Conservation (phyloP, 2,888 invertebrate species). For the Drosophila nr. perissopoda region DNA sequence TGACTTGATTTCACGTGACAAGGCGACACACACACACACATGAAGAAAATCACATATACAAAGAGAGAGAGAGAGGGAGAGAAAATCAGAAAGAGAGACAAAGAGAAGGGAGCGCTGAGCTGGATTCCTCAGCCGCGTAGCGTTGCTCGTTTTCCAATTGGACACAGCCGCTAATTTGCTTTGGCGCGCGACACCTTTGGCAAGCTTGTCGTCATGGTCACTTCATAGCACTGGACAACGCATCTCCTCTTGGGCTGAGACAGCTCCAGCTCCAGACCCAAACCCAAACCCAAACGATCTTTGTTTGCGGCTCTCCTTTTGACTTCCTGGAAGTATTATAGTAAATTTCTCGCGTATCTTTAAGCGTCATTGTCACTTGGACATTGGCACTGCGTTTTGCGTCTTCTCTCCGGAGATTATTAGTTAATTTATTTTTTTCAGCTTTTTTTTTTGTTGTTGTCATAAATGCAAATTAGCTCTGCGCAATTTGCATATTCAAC, state of each 20-base stretch:
- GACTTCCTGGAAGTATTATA: constrained; percentile 79
- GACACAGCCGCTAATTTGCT: constrained; percentile 82
- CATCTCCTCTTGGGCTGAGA: constrained; percentile 46
- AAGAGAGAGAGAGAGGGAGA: neutral
- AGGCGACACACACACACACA: constrained; percentile 44
- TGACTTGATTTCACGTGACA: constrained; percentile 82
- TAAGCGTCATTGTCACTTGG: constrained; percentile 55
- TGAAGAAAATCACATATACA: constrained; percentile 13
- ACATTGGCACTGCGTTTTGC: constrained; percentile 29
- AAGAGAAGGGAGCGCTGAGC: neutral
- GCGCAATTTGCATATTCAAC: constrained; percentile 80
- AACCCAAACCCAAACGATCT: constrained; percentile 37
- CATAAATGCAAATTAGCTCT: constrained; percentile 77
- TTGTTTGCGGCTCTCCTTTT: constrained; percentile 65
- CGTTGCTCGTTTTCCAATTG: constrained; percentile 78
- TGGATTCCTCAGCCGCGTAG: constrained; percentile 26
- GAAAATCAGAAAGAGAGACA: neutral
- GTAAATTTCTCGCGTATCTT: constrained; percentile 80
- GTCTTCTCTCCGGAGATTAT: constrained; percentile 64
- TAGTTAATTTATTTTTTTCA: constrained; percentile 64
- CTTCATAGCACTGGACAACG: constrained; percentile 61
- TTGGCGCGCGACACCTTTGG: constrained; percentile 77
- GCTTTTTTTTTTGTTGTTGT: constrained; percentile 40
- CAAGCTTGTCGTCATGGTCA: constrained; percentile 70
- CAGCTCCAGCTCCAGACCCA: neutral